These are phyloP conservation scores for Anabas testudineus DNA, from an alignment of 2,797 vertebrate species.

Conservation along the genomic window DNA sequence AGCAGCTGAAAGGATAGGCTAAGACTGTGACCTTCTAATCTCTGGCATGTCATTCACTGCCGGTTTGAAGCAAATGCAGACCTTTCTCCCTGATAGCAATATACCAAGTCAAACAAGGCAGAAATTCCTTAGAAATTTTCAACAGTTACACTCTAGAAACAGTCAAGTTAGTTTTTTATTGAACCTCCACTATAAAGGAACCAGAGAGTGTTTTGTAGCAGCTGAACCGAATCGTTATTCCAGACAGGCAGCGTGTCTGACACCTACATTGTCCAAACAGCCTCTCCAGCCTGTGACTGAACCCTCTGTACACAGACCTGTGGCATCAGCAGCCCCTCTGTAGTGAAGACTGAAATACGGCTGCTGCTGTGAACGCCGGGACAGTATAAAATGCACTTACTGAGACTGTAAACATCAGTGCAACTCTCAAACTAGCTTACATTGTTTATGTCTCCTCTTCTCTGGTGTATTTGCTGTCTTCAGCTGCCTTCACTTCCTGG, in stretches of 20 bases:
- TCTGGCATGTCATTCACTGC: slow-evolving; percentile 80
- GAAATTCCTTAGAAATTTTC: slow-evolving; percentile 50
- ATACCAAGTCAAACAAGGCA: slow-evolving; percentile 53
- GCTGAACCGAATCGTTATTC: slow-evolving; percentile 73
- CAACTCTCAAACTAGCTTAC: slow-evolving; percentile 62
- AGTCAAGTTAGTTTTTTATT: slow-evolving; percentile 34
- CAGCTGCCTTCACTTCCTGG: slow-evolving; percentile 71
- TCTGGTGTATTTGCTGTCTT: slow-evolving; percentile 71
- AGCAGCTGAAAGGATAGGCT: slow-evolving; percentile 76
- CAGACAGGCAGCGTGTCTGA: slow-evolving; percentile 74
- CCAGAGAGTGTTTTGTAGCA: slow-evolving; percentile 51
- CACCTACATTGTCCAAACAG: slow-evolving; percentile 81
- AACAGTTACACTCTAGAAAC: slow-evolving; percentile 39
- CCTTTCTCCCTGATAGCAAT: slow-evolving; percentile 68
- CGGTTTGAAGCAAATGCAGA: slow-evolving; percentile 72
- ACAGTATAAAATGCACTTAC: slow-evolving; percentile 71
- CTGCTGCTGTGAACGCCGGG: slow-evolving; percentile 58
- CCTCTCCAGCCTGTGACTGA: slow-evolving; percentile 74
- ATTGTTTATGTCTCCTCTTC: slow-evolving; percentile 73
- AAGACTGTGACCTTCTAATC: slow-evolving; percentile 82
- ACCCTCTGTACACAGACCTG: slow-evolving; percentile 76
- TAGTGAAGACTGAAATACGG: slow-evolving; percentile 68
- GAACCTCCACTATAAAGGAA: slow-evolving; percentile 38
- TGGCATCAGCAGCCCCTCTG: slow-evolving; percentile 70
- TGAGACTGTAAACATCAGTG: slow-evolving; percentile 74